phyloP scores from a whole-genome alignment of 2,888 invertebrate genomes.

The Drosophila nr. perissopoda region DNA sequence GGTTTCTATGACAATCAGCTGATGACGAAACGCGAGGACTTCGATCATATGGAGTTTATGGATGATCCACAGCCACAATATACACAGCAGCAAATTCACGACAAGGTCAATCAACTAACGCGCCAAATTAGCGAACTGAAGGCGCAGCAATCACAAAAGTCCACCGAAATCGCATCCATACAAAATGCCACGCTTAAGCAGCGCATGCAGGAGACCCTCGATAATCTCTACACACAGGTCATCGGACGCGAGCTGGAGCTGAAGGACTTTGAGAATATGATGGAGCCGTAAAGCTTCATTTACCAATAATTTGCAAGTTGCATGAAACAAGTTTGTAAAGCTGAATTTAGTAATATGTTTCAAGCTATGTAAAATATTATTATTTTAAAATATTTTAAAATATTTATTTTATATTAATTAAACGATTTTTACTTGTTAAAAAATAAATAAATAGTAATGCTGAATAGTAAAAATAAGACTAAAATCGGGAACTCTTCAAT shows the following conservation, averaged over 20 bases:
- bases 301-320: too few species aligned
- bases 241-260: conserved; percentile 91
- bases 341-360: neutral
- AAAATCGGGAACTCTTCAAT: too few species aligned
- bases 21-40: conserved; percentile 74
- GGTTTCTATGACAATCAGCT: conserved; percentile 80
- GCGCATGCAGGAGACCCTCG: conserved; percentile 92
- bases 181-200: conserved; percentile 93
- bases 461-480: too few species aligned
- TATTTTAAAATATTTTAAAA: neutral
- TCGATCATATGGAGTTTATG: conserved; percentile 81
- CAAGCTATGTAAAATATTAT: neutral
- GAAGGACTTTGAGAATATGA: conserved; percentile 82
- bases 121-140: conserved; percentile 91
- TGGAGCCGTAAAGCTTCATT: conserved; percentile 53
- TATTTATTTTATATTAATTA: neutral
- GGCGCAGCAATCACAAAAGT: conserved; percentile 90
- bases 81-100: conserved; percentile 86
- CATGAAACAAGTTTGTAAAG: neutral
- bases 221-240: conserved; percentile 92
- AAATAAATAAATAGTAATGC: too few species aligned
- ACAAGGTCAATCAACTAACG: conserved; percentile 90
- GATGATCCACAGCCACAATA: conserved; percentile 80
- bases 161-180: conserved; percentile 93
- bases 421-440: neutral